Evolutionary conservation across 2,113 vertebrate species (phyloP), one percentile per base, ranked within the genome.

Genomic region (Podarcis muralis): DNA sequence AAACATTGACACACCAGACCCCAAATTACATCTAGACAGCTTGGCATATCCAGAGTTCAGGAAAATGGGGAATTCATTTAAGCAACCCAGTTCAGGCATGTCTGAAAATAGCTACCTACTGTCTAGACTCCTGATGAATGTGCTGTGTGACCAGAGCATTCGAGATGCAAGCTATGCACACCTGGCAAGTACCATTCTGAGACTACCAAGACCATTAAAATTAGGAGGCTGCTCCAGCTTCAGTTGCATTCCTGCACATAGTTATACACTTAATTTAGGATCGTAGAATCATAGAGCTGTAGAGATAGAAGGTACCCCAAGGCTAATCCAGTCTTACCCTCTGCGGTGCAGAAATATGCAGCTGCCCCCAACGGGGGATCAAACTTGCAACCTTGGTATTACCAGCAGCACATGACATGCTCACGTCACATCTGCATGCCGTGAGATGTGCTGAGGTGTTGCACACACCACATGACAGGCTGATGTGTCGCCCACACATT

Each of bases 11-110:
- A 0, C 84, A 89, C 74, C 92, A 91, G 91, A 92, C 89, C 87
- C 86, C 77, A 91, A 95, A 93, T 87, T 91, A 79, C 82, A 94
- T 84, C 25, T 9, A 37, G 86, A 89, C 68, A 88, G 89, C 93
- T 93, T 94, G 85, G 83, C 57, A 69, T 78, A 88, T 76, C 77
- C 91, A 27, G 7, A 57, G 85, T 72, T 81, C n/a, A 37, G 89
- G 75, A 86, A 92, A 94, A 78, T 57, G 82, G 92, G 86, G 76
- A 68, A 86, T 82, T 95, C 4, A 68, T 88, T 77, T 77, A 88
- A 68, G 40, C 87, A 78, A 35, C 40, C 81, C 62, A 72, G 27
- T 81, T 72, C 22, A 88, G 62, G 37, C 8, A 5, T 83, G 74
- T 83, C 87, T 68, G 81, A 69, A 88, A 88, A 83, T 32, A 83